A percentile compares a stretch with the other conserved stretches of the same genome.
phyloP scores from a whole-genome alignment of 2,888 invertebrate genomes.

The Tholera decimalis region DNA sequence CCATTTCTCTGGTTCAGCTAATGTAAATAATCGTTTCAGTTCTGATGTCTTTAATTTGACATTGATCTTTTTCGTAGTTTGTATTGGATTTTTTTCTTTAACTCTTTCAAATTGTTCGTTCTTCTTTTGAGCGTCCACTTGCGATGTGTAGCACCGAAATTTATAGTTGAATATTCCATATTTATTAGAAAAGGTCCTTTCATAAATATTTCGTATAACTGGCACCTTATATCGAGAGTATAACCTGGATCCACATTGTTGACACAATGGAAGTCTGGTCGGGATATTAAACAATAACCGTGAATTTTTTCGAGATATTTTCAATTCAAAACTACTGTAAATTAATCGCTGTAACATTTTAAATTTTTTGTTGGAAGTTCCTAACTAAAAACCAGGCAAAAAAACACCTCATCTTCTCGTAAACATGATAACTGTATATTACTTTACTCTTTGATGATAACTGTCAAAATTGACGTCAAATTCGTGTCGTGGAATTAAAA shows the following conservation, averaged over 20 bases:
- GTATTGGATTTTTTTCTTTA: slow-evolving; percentile 75
- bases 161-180: slow-evolving; percentile 77
- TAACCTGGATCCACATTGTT: slow-evolving; percentile 84
- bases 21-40: slow-evolving; percentile 89
- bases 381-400: slow-evolving; percentile 56
- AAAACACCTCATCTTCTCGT: slow-evolving; percentile 62
- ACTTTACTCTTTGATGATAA: slow-evolving; percentile 56
- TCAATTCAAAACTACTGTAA: slow-evolving; percentile 79
- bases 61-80: slow-evolving; percentile 82
- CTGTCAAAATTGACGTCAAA: slow-evolving; percentile 44
- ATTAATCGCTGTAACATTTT: slow-evolving; percentile 85
- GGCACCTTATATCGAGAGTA: slow-evolving; percentile 80
- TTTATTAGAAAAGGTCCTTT: slow-evolving; percentile 76
- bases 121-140: slow-evolving; percentile 84
- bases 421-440: slow-evolving; percentile 61
- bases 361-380: slow-evolving; percentile 65
- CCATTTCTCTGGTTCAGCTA: slow-evolving; percentile 93
- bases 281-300: slow-evolving; percentile 76
- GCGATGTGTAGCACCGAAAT: slow-evolving; percentile 81
- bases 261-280: slow-evolving; percentile 76
- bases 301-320: slow-evolving; percentile 78
- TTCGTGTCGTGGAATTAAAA: slow-evolving; percentile 24
- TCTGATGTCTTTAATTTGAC: slow-evolving; percentile 90
- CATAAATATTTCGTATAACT: slow-evolving; percentile 80
- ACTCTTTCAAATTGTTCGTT: slow-evolving; percentile 73